Conservation (phyloP, 2,113 vertebrate species). For the Perca flavescens region DNA sequence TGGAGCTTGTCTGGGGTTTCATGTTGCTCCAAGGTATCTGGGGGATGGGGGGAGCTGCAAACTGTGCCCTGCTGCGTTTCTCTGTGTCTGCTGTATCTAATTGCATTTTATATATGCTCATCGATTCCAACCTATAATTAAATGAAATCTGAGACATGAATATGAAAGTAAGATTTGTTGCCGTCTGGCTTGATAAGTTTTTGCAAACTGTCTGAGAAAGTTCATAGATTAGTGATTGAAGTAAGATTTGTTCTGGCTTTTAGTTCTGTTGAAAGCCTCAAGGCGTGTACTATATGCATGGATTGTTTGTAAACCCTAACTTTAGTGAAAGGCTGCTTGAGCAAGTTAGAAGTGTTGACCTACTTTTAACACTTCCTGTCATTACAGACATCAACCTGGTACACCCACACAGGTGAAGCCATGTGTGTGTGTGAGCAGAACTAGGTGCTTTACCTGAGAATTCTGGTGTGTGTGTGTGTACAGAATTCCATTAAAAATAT, state of each 20-base stretch:
- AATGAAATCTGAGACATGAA: conserved; percentile 54
- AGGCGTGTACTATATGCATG: not conserved
- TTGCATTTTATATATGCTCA: conserved; percentile 70
- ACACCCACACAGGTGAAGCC: not conserved
- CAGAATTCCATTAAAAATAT: not conserved
- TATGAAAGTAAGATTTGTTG: conserved; percentile 40
- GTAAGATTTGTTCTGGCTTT: conserved; percentile 1
- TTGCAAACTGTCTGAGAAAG: conserved; percentile 10
- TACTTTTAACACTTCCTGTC: conserved; percentile 43
- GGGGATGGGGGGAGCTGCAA: conserved; percentile 26
- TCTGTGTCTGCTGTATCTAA: conserved; percentile 68
- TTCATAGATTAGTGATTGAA: not conserved
- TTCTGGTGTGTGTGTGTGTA: not conserved
- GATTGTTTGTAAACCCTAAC: not conserved
- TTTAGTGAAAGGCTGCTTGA: not conserved
- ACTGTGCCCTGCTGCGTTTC: conserved; percentile 57
- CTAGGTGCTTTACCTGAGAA: not conserved
- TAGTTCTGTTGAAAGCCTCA: not conserved
- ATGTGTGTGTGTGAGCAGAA: not conserved
- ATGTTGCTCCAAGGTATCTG: conserved; percentile 72
- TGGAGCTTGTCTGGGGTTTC: conserved; percentile 77
- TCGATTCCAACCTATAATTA: conserved; percentile 59
- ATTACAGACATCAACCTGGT: conserved; percentile 1
- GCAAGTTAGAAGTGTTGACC: not conserved
- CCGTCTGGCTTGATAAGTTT: conserved; percentile 21